phyloP scores from a whole-genome alignment of 2,113 vertebrate genomes.

The Xiphorhynchus elegans region DNA sequence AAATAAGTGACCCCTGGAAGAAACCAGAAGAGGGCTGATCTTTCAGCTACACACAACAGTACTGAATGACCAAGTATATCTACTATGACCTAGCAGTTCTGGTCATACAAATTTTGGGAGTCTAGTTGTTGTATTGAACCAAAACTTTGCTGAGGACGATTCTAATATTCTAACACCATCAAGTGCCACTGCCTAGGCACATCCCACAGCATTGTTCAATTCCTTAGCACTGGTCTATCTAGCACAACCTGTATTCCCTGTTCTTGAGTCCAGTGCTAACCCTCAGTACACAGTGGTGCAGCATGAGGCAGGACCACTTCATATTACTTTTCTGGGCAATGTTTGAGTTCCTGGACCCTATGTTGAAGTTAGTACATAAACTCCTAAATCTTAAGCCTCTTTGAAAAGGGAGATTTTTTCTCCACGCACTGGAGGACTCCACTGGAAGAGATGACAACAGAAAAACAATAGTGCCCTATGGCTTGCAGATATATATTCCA shows the following conservation, averaged over 20 bases:
- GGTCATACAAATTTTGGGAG: neutral
- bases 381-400: neutral
- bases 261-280: neutral
- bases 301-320: neutral
- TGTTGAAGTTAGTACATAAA: neutral
- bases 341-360: neutral
- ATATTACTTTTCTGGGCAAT: neutral
- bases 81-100: neutral
- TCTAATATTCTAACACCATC: neutral
- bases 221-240: neutral
- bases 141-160: neutral
- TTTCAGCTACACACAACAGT: neutral
- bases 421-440: neutral
- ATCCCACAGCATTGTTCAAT: neutral
- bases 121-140: neutral
- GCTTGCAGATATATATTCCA: neutral
- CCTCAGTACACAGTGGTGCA: neutral
- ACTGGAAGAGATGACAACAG: neutral
- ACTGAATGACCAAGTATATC: neutral
- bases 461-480: neutral
- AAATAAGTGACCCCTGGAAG: neutral
- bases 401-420: neutral
- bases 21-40: neutral
- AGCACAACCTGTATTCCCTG: rapidly evolving
- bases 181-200: neutral